Conservation (phyloP, 2,113 vertebrate genomes). For the Sebastes schlegelii region DNA sequence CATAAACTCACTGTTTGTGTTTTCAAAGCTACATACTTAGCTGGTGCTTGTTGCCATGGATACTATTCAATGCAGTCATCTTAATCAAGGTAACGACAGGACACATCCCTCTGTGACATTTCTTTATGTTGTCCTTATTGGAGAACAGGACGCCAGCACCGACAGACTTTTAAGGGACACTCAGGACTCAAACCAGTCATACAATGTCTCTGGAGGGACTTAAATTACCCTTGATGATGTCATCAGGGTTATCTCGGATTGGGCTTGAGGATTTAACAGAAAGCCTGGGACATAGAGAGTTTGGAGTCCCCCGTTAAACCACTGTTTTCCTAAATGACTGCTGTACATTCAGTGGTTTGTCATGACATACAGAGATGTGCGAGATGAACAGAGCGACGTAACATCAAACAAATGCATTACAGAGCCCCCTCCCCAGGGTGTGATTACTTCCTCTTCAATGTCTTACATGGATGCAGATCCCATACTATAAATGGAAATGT, state of each 20-base stretch:
- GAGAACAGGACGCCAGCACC: not conserved
- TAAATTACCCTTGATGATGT: not conserved
- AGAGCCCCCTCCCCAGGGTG: not conserved
- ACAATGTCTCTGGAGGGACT: not conserved
- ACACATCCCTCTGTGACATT: constrained; percentile 24
- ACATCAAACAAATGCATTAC: constrained; percentile 1
- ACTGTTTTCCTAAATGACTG: not conserved
- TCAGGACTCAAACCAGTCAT: not conserved
- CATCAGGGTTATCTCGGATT: not conserved
- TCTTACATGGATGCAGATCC: not conserved
- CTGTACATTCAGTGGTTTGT: not conserved
- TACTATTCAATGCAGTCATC: not conserved
- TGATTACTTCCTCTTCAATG: not conserved
- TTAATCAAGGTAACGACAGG: constrained; percentile 30
- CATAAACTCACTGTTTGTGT: not conserved
- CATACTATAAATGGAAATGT: constrained; percentile 8
- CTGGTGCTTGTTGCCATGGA: constrained; percentile 32
- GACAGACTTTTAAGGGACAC: not conserved
- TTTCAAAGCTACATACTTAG: not conserved
- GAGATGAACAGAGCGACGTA: not conserved
- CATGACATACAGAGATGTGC: not conserved
- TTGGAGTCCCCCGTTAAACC: not conserved
- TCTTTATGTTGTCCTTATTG: not conserved
- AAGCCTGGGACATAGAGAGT: not conserved
- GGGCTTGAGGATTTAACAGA: not conserved